These are phyloP conservation scores for Epinotia ramella DNA, from an alignment of 2,888 invertebrate genomes.

Conservation along the genomic window DNA sequence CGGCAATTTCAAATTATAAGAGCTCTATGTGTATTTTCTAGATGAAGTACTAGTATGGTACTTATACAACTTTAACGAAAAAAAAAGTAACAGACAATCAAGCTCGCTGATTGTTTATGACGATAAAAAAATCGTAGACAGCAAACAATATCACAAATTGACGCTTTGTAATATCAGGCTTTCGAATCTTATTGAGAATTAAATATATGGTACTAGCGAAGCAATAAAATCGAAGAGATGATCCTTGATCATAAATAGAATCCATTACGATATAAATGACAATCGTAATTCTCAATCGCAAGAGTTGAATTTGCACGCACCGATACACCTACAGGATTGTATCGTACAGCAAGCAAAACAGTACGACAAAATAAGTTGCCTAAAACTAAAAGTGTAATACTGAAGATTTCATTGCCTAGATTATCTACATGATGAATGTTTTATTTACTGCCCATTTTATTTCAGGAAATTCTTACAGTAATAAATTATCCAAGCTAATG, in stretches of 20 bases:
- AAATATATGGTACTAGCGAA: constrained; percentile 61
- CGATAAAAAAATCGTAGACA: constrained; percentile 50
- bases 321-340: constrained; percentile 59
- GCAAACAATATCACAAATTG: constrained; percentile 64
- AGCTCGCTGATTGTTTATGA: constrained; percentile 18
- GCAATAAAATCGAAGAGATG: constrained; percentile 70
- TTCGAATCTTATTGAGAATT: constrained; percentile 63
- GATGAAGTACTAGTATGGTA: constrained; percentile 6
- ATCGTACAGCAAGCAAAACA: constrained; percentile 58
- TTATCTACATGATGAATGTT: constrained; percentile 8
- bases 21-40: neutral
- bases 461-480: constrained; percentile 32
- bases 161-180: constrained; percentile 59
- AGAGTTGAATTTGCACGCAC: constrained; percentile 63
- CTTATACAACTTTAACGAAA: neutral
- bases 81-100: constrained; percentile 49
- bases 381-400: no score
- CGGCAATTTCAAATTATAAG: neutral
- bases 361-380: constrained; percentile 27
- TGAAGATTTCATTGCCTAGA: no score
- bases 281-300: constrained; percentile 78
- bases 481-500: constrained; percentile 39
- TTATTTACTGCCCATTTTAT: constrained; percentile 35
- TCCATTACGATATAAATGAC: constrained; percentile 78
- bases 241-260: constrained; percentile 73